Base-by-base conservation (phyloP, 2,113 vertebrate species). In the Callipepla californica region DNA sequence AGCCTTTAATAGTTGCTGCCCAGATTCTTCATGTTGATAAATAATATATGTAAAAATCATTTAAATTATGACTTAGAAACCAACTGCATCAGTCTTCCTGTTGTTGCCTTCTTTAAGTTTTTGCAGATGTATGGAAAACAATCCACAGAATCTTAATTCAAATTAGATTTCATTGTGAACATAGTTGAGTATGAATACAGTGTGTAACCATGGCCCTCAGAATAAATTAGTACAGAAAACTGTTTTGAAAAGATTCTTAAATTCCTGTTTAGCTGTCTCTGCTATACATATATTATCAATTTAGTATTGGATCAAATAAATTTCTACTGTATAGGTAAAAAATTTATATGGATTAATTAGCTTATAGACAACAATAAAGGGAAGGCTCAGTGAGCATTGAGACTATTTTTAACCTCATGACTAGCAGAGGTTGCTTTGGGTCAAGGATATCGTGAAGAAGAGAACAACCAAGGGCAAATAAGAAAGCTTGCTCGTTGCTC, bases 401-500 rank as follows among this genome's bases (percentile, higher is more conserved):
- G 72, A 26, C 51, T 78, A 19, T 77, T 92, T 87, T 85, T 85
- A 40, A 10, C 65, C 61, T 90, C 19, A 53, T 83, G 44, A 42
- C 68, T 75, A 59, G 47, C 23, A 94, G 36, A 78, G 42, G 68
- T 94, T 91, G 85, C 80, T 94, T 95, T 89, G 47, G 95, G 93
- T 96, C 91, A 96, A 96, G 93, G 94, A 53, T 91, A 78, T 80
- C 74, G 38, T 94, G 44, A 94, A 95, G 88, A 76, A 90, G 38
- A 93, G 79, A 80, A 76, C 90, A 96, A 90, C 50, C 88, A 96
- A 96, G 90, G 87, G 95, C 90, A 85, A 90, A 93, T 75, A 93
- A 83, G 75, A 89, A 94, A 87, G 75, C 92, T 93, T 93, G 23
- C 50, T 91, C 76, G 40, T 82, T 91, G 85, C 82, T 93, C 26